Percentiles rank a stretch among this genome's conserved stretches.
These are phyloP conservation scores for Serinus canaria DNA, from an alignment of 2,113 vertebrate species.

Conservation along the genomic window DNA sequence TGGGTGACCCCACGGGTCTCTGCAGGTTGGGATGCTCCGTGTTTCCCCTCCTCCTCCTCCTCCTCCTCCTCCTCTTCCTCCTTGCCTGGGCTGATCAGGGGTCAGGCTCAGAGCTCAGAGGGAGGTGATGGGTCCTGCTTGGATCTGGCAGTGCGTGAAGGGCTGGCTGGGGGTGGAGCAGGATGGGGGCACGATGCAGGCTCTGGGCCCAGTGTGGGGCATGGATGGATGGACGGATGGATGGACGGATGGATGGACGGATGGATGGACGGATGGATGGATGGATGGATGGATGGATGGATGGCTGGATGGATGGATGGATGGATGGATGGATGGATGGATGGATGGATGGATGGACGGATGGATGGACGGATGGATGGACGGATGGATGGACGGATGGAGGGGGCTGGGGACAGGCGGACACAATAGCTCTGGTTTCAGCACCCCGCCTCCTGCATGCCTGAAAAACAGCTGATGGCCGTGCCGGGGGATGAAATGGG, in stretches of 20 bases:
- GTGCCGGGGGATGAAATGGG: conserved; percentile 64
- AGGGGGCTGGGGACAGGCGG: conserved; percentile 20
- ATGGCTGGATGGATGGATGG: neutral
- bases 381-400: neutral
- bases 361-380: no score
- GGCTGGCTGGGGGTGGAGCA: neutral
- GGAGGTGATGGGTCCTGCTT: fast-evolving
- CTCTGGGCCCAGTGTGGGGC: neutral
- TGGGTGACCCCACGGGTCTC: fast-evolving
- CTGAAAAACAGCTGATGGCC: conserved; percentile 72
- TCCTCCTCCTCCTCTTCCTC: neutral
- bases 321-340: neutral
- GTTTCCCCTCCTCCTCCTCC: neutral
- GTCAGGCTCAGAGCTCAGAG: neutral
- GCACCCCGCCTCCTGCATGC: conserved; percentile 45
- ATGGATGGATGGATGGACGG: neutral
- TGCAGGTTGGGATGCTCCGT: fast-evolving
- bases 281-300: neutral
- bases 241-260: no score
- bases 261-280: no score
- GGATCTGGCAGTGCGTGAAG: no score
- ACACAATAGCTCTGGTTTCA: conserved; percentile 54
- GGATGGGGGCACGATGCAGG: fast-evolving
- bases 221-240: neutral
- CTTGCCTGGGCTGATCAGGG: neutral